phyloP scores from a whole-genome alignment of 1,140 invertebrate species.

The Elysia chlorotica region DNA sequence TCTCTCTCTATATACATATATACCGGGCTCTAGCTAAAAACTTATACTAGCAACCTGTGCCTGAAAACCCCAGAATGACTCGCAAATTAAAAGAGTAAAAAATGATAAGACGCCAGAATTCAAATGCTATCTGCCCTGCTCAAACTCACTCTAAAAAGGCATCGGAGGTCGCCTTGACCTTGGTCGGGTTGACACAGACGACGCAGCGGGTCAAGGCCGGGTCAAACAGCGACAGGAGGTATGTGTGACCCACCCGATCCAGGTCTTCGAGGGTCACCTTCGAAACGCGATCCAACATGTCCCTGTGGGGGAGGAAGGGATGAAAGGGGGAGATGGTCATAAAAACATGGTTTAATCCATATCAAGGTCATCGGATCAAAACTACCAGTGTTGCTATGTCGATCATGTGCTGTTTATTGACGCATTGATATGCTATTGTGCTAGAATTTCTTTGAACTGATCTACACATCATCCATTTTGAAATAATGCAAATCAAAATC shows the following conservation, averaged over 20 bases:
- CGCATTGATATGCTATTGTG: not conserved
- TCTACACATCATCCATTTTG: not conserved
- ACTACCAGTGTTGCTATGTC: no score
- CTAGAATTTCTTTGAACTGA: not conserved
- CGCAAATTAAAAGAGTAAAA: no score
- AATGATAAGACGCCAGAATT: no score
- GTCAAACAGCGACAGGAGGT: constrained; percentile 71
- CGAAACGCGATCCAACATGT: constrained; percentile 72
- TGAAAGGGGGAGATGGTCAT: not conserved
- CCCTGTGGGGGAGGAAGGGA: constrained; percentile 57
- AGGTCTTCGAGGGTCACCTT: constrained; percentile 72
- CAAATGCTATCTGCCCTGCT: no score
- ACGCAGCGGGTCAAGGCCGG: constrained; percentile 68
- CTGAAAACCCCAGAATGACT: no score
- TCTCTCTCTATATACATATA: no score
- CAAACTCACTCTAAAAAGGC: constrained; percentile 67
- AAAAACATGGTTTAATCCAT: not conserved
- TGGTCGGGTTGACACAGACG: constrained; percentile 78
- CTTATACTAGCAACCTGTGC: no score
- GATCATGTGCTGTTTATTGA: not conserved
- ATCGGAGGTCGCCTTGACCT: constrained; percentile 70
- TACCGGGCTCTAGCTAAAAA: no score
- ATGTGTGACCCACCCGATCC: constrained; percentile 71
- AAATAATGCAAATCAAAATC: no score
- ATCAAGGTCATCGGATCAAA: not conserved